Evolutionary conservation across 2,113 vertebrate species (phyloP), one percentile per base, ranked within the genome.

Genomic region (Hemibagrus wyckioides): DNA sequence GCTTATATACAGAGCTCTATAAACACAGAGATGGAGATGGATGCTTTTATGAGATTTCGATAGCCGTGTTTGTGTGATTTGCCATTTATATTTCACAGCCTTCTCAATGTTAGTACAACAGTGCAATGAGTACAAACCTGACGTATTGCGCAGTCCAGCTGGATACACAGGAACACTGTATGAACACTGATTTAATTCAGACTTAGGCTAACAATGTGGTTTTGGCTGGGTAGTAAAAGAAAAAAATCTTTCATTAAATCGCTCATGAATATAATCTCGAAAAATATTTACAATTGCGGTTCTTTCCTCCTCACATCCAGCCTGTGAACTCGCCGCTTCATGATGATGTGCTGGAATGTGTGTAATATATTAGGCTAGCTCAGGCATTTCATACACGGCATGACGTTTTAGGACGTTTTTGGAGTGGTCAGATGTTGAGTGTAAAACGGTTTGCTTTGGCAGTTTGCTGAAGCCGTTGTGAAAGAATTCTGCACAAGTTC

Each of bases 241-340:
- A 61, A 63, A 82, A 41, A 69, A 56, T 17, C 14, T 56, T 48
- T 77, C 75, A 67, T 80, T 52, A 52, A 50, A 65, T 36, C n/a
- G 73, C 48, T 86, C 17, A 86, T 54, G 59, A 80, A 63, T 48
- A 52, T 80, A 86, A 86, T 80, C 73, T 50, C 1, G 21, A 67
- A 52, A 69, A 52, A 65, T 79, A 85, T 48, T 85, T 52, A 77
- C 59, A 65, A 56, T 71, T 80, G 79, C 1, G 79, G 82, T 84
- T 84, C 65, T 71, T 54, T 83, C 54, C 15, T 6, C 54, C 54
- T 73, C 21, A 73, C 54, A 39, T 69, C 33, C 5, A 15, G 65
- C 23, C 6, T 17, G 15, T 54, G 50, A 56, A 28, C 21, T 56
- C 14, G 50, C 8, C 9, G 48, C 33, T 39, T 80, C 48, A 17